Evolutionary conservation across 2,888 invertebrate species (phyloP).

Genomic region (Spilarctia lutea): DNA sequence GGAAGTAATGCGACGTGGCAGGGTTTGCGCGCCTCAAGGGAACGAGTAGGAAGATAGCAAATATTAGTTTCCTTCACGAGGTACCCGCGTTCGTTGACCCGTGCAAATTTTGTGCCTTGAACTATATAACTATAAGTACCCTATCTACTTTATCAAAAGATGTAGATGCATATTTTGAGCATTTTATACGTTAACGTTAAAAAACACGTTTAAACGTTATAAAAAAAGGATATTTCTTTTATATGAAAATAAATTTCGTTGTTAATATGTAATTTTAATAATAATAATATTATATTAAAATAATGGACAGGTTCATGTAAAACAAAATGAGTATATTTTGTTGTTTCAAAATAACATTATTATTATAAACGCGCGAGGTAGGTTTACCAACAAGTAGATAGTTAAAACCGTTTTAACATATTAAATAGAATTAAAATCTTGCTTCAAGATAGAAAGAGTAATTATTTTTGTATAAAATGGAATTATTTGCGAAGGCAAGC

Average conservation of each 20-base stretch:
- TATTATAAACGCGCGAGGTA: not conserved
- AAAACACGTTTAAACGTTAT: slow-evolving; percentile 9
- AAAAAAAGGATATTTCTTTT: not conserved
- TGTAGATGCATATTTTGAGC: slow-evolving; percentile 27
- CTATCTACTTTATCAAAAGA: slow-evolving; percentile 54
- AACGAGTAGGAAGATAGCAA: slow-evolving; percentile 78
- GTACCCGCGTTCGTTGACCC: slow-evolving; percentile 79
- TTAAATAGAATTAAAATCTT: slow-evolving; percentile 4
- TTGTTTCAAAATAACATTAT: not conserved
- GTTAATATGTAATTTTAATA: too few relatives aligned
- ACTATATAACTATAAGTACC: slow-evolving; percentile 31
- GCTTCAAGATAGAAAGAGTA: slow-evolving; percentile 23
- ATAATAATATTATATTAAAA: too few relatives aligned
- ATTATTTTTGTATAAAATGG: slow-evolving; percentile 49
- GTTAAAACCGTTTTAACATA: not conserved
- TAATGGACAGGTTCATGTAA: not conserved
- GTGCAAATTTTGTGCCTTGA: slow-evolving; percentile 68
- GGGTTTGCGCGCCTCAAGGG: slow-evolving; percentile 74
- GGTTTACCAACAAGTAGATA: not conserved
- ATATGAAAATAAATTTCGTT: not conserved
- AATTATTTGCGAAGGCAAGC: slow-evolving; percentile 65
- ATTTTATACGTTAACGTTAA: too few relatives aligned
- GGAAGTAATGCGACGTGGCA: slow-evolving; percentile 77
- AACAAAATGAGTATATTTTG: not conserved
- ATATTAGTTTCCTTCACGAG: slow-evolving; percentile 81